Evolutionary conservation across 2,888 invertebrate species (phyloP).

Genomic region (Callyntrura guangdongensis): DNA sequence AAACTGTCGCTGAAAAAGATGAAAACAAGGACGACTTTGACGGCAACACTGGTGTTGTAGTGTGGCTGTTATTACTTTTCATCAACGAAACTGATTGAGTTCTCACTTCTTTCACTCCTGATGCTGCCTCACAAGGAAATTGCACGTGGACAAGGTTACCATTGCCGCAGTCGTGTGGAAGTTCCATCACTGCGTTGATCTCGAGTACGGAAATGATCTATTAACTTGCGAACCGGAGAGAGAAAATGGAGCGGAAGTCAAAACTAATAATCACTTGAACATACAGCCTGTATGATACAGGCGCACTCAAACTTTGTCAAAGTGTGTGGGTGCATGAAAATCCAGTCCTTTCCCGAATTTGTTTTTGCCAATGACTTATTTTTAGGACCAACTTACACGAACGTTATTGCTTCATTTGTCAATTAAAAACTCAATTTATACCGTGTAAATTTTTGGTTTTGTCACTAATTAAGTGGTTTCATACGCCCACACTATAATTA

Average conservation of each 20-base stretch:
- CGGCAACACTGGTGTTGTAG: not conserved
- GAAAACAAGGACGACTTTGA: slow-evolving; percentile 9
- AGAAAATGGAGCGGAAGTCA: not conserved
- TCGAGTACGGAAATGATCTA: not conserved
- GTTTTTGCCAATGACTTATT: not conserved
- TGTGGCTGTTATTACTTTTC: slow-evolving; percentile 8
- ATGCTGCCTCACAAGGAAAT: slow-evolving; percentile 40
- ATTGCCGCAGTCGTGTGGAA: slow-evolving; percentile 44
- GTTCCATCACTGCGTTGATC: slow-evolving; percentile 66
- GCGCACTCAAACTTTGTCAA: not conserved
- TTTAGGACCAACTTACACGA: not conserved
- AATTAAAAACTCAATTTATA: not conserved
- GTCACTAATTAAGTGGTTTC: not conserved
- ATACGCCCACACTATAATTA: no score
- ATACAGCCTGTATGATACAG: not conserved
- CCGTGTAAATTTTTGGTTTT: not conserved
- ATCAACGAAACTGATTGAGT: slow-evolving; percentile 59
- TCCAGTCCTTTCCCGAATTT: not conserved
- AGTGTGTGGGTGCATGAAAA: not conserved
- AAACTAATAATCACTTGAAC: not conserved
- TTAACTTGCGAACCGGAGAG: not conserved
- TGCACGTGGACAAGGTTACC: slow-evolving; percentile 71
- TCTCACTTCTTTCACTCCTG: slow-evolving; percentile 10
- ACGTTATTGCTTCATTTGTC: not conserved
- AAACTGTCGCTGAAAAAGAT: slow-evolving; percentile 22